Evolutionary conservation across 2,797 vertebrate genomes (phyloP).

Genomic region (Sparidentex hasta): DNA sequence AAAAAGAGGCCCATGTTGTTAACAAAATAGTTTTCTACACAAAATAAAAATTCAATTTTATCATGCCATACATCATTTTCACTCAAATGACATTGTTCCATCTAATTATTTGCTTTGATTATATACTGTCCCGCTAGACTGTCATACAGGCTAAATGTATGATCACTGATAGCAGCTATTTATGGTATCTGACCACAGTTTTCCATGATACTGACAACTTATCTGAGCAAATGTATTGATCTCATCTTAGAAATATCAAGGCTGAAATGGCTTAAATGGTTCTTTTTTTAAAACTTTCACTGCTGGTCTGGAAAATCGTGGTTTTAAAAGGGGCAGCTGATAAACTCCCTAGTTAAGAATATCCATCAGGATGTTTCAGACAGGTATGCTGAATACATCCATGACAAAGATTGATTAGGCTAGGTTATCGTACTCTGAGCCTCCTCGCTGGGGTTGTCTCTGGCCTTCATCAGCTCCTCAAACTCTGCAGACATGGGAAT

Average conservation of each 20-base stretch:
- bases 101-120: not conserved
- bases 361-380: too few species aligned
- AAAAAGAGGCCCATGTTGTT: too few species aligned
- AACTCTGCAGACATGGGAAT: constrained; percentile 99
- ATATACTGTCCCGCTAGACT: not conserved
- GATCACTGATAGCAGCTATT: not conserved
- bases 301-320: not conserved
- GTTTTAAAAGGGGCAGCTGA: not conserved
- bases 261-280: not conserved
- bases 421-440: constrained; percentile 88
- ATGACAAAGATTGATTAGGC: too few species aligned
- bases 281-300: not conserved
- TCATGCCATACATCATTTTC: too few species aligned
- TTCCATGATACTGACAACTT: not conserved
- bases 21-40: too few species aligned
- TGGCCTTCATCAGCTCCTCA: constrained; percentile 95
- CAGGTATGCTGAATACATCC: not conserved
- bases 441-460: constrained; percentile 96
- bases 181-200: not conserved
- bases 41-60: too few species aligned
- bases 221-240: not conserved
- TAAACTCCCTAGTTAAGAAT: not conserved
- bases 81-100: too few species aligned
- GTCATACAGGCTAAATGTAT: not conserved
- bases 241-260: not conserved